Conservation (phyloP, 2,888 invertebrate genomes). For the Drosophila tanythrix region DNA sequence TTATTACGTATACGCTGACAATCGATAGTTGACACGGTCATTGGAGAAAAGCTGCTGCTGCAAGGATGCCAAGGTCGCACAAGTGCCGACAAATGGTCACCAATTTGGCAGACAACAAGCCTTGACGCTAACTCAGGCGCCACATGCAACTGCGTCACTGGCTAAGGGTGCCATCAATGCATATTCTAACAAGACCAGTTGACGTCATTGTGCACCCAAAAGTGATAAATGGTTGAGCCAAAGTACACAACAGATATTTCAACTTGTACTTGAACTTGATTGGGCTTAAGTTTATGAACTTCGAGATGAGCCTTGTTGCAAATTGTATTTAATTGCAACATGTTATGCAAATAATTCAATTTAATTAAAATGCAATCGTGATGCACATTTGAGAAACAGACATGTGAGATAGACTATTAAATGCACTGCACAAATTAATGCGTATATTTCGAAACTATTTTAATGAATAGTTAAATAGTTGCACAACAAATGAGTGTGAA, state of each 20-base stretch:
- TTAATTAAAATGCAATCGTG: constrained; percentile 28
- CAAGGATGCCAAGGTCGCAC: constrained; percentile 37
- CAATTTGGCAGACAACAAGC: constrained; percentile 55
- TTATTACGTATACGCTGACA: constrained; percentile 59
- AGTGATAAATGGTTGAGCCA: constrained; percentile 56
- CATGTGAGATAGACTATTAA: background rate
- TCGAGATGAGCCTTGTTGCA: constrained; percentile 45
- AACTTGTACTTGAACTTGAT: constrained; percentile 18
- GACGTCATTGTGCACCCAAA: constrained; percentile 31
- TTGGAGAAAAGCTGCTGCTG: constrained; percentile 15
- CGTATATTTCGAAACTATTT: background rate
- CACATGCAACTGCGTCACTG: constrained; percentile 48
- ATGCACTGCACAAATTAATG: constrained; percentile 3
- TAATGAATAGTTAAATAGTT: background rate
- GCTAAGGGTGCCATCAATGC: constrained; percentile 8
- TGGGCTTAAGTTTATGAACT: constrained; percentile 43
- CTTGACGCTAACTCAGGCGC: constrained; percentile 44
- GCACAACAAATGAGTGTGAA: background rate
- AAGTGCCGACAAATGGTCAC: constrained; percentile 56
- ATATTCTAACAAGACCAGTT: background rate
- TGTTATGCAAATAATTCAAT: constrained; percentile 42
- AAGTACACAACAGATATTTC: constrained; percentile 17
- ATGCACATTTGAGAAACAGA: background rate
- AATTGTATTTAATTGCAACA: constrained; percentile 53
- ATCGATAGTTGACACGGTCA: constrained; percentile 67